Percentiles rank a stretch among this genome's conserved stretches.
Conservation (phyloP, 2,797 vertebrate species). For the Rhabdophis nuchalis region DNA sequence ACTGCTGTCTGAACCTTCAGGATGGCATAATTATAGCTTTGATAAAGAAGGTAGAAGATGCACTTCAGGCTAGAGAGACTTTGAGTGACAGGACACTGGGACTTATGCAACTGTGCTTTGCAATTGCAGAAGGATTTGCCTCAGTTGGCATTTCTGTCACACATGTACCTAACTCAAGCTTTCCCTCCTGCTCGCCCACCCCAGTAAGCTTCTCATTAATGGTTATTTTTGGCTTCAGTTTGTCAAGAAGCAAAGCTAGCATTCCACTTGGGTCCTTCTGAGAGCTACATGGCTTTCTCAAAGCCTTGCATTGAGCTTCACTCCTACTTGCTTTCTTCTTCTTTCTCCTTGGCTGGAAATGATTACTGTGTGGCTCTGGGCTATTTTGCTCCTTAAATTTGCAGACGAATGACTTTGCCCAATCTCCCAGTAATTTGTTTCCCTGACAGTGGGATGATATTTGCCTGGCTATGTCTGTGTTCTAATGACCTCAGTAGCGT, state of each 20-base stretch:
- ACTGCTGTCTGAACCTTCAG: slow-evolving; percentile 11
- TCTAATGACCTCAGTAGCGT: slow-evolving; percentile 58
- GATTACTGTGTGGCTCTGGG: slow-evolving; percentile 30
- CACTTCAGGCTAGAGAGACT: background rate
- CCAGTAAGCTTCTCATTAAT: slow-evolving; percentile 10
- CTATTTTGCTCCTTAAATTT: slow-evolving; percentile 42
- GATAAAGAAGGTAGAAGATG: background rate
- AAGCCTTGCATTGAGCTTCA: slow-evolving; percentile 27
- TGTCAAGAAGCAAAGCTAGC: background rate
- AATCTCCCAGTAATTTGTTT: slow-evolving; percentile 57
- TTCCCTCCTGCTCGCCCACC: background rate
- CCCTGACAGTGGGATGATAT: slow-evolving; percentile 52
- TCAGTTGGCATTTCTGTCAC: background rate
- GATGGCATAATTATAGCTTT: slow-evolving; percentile 2
- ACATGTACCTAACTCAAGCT: background rate
- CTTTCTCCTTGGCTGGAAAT: slow-evolving; percentile 28
- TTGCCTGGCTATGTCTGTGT: slow-evolving; percentile 43
- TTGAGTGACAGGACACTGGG: background rate
- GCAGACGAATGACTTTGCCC: slow-evolving; percentile 45
- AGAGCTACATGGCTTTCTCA: slow-evolving; percentile 5
- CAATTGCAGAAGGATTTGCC: background rate
- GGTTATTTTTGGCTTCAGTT: slow-evolving; percentile 30
- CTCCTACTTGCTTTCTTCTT: background rate
- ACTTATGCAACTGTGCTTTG: slow-evolving; percentile 5
- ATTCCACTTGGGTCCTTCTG: slow-evolving; percentile 19